Conservation (phyloP, 2,113 vertebrate genomes). For the Corynorhinus townsendii region DNA sequence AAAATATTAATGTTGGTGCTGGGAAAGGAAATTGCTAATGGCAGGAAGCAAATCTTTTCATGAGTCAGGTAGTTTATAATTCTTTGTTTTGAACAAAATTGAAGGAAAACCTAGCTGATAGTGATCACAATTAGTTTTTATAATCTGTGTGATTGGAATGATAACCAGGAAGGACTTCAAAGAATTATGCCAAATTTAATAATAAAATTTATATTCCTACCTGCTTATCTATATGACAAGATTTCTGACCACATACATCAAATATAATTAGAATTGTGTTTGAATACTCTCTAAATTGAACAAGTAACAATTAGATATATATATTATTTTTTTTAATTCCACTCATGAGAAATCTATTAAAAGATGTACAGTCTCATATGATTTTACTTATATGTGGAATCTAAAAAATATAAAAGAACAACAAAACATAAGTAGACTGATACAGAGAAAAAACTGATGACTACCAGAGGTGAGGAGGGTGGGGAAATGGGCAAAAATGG, state of each 20-base stretch:
- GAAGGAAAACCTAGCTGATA: not conserved
- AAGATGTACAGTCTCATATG: not conserved
- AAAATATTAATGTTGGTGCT: not conserved
- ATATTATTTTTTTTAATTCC: not conserved
- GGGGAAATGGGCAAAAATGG: not conserved
- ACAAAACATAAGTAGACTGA: not conserved
- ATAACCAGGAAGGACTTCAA: not conserved
- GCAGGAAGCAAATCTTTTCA: not conserved
- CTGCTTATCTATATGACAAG: not conserved
- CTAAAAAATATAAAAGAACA: not conserved
- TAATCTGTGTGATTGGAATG: not conserved
- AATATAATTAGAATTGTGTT: not conserved
- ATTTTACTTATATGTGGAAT: not conserved
- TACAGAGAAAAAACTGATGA: not conserved
- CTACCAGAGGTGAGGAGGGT: not conserved
- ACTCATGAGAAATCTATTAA: not conserved
- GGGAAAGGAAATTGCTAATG: not conserved
- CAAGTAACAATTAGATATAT: not conserved
- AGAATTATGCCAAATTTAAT: not conserved
- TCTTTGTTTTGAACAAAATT: not conserved
- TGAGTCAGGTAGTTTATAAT: not conserved
- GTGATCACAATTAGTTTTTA: not conserved
- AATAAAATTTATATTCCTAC: not conserved
- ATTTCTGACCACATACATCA: not conserved
- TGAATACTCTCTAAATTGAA: not conserved